Conservation (phyloP, 2,888 invertebrate genomes). For the Thera obeliscata region DNA sequence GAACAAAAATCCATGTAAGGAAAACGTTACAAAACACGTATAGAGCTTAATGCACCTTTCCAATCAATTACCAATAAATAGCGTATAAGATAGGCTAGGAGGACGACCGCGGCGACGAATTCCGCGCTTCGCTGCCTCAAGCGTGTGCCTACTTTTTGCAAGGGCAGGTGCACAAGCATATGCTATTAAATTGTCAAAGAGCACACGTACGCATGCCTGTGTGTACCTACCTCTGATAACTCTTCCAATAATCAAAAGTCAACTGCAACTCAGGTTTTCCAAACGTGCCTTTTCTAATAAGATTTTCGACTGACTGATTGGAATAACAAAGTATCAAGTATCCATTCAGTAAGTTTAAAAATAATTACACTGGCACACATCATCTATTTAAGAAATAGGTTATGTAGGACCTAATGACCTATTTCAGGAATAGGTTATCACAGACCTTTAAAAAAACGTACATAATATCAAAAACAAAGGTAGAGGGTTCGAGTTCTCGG, state of each 20-base stretch:
- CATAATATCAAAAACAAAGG: no score
- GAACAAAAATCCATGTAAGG: constrained; percentile 59
- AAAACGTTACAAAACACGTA: constrained; percentile 60
- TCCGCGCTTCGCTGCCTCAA: constrained; percentile 79
- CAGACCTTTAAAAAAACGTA: no score
- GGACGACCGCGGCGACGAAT: constrained; percentile 76
- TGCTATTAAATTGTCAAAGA: constrained; percentile 85
- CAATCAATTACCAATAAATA: constrained; percentile 83
- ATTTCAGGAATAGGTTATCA: no score
- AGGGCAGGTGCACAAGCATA: constrained; percentile 79
- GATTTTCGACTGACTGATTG: neutral
- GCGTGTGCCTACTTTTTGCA: constrained; percentile 83
- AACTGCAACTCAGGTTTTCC: constrained; percentile 45
- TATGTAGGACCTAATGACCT: no score
- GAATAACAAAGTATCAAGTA: no score
- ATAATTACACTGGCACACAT: no score
- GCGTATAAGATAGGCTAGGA: constrained; percentile 77
- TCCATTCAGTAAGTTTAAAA: no score
- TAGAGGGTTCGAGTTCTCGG: no score
- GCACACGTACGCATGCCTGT: constrained; percentile 67
- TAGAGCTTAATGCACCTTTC: constrained; percentile 73
- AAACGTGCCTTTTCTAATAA: constrained; percentile 2
- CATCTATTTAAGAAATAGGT: no score
- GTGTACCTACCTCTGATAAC: constrained; percentile 64
- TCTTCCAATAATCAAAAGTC: constrained; percentile 73